A percentile compares a stretch with the other conserved stretches of the same genome.
Evolutionary conservation across 2,113 vertebrate species (phyloP).

Genomic region (Thymallus thymallus): DNA sequence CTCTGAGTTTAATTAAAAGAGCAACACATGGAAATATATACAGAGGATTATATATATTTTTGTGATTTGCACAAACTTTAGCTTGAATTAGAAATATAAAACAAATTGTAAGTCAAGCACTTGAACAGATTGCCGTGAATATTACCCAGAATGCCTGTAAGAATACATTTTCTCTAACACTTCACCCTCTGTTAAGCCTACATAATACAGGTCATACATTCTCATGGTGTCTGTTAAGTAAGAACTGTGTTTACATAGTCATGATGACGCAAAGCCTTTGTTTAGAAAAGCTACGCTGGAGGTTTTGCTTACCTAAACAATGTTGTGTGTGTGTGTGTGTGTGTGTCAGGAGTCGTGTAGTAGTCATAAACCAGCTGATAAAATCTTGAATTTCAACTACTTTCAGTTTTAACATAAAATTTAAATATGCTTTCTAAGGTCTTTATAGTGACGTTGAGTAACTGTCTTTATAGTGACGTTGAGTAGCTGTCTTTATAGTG

Average conservation of each 20-base stretch:
- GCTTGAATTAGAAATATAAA: not conserved
- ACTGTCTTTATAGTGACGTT: not conserved
- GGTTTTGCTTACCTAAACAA: not conserved
- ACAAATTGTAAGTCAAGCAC: not conserved
- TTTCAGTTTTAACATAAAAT: not conserved
- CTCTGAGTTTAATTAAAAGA: conserved; percentile 46
- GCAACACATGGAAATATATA: conserved; percentile 2
- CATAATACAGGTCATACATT: too few relatives aligned
- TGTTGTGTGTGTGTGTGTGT: too few relatives aligned
- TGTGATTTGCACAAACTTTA: not conserved
- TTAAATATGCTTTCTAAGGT: not conserved
- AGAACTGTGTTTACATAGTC: not conserved
- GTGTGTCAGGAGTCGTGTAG: too few relatives aligned
- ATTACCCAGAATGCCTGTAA: too few relatives aligned
- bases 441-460: not conserved
- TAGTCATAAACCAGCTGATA: too few relatives aligned
- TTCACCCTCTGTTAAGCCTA: too few relatives aligned
- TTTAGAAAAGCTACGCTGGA: not conserved
- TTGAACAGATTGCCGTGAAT: not conserved
- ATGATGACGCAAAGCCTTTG: not conserved
- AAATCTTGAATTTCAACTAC: not conserved
- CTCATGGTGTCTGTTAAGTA: not conserved
- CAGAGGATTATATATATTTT: conserved; percentile 26
- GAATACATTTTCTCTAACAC: too few relatives aligned
- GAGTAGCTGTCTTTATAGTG: not conserved